A percentile compares a stretch with the other conserved stretches of the same genome.
phyloP scores from a whole-genome alignment of 2,797 vertebrate genomes.

The Smutsia temminckii region DNA sequence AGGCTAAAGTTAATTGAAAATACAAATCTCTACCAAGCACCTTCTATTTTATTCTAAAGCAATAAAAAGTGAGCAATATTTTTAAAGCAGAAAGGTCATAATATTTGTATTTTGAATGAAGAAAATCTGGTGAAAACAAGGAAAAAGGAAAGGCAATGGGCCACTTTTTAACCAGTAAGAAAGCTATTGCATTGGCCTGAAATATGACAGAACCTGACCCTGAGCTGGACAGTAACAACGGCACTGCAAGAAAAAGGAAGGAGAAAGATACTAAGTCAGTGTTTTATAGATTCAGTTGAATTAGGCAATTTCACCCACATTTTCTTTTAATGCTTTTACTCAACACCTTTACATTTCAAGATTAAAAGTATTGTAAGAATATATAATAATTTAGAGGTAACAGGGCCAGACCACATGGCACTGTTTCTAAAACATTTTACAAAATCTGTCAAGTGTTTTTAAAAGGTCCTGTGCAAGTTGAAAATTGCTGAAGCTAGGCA shows the following conservation, averaged over 20 bases:
- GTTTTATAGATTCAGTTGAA: background rate
- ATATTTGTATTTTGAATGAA: background rate
- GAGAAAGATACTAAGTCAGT: background rate
- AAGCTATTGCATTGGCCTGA: too few species aligned
- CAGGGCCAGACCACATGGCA: background rate
- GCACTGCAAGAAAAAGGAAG: background rate
- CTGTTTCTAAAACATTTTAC: background rate
- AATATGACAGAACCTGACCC: background rate
- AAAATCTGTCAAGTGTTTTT: background rate
- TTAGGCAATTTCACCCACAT: background rate
- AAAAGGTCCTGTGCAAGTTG: background rate
- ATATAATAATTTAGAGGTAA: background rate
- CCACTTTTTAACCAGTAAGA: background rate
- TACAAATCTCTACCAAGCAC: background rate
- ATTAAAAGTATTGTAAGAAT: slow-evolving; percentile 21
- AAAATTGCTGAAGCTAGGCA: background rate
- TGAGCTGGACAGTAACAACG: background rate
- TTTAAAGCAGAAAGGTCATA: background rate
- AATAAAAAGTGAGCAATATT: background rate
- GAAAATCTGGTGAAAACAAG: background rate
- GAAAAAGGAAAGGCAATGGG: background rate
- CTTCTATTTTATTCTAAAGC: background rate
- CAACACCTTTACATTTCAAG: background rate
- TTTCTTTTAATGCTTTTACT: background rate
- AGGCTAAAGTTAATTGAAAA: background rate